Base-by-base conservation (phyloP, 37 sponge, comb jelly and placozoan genomes). In the Bolinopsis microptera region DNA sequence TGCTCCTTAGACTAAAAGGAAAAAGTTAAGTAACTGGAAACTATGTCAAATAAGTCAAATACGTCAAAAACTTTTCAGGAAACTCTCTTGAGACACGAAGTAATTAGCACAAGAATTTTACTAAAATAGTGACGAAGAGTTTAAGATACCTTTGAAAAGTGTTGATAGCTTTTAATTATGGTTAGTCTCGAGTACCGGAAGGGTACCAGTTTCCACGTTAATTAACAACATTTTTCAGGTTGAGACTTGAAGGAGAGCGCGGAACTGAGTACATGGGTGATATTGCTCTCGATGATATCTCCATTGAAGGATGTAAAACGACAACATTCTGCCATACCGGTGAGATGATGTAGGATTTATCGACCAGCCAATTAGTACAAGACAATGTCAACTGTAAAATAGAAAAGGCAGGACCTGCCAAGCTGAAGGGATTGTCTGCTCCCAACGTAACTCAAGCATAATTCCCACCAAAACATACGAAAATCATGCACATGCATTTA, bases 311-410 rank as follows among this genome's bases (percentile, higher is more conserved):
- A 8, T 86, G 90, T 39, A 41, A 38, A n/a, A 86, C 90, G 3
- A 86, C 90, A 28, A 86, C 90, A n/a, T 86, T 41, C 61, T 86
- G 90, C 39, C 90, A 86, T 48, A 86, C 90, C n/a, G 90, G 90
- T 86, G 1, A 41, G 41, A 36, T 28, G 24, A 80, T 34, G 8
- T 24, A 35, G 37, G 3, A 34, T 80, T 34, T 70, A 26, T 70
- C 26, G 61, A 48, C 13, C 61, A 48, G 5, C 13, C 61, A 48
- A 48, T 48, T 48, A 48, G 61, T 18, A 48, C 61, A 48, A 48
- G 13, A 48, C 61, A 48, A 48, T 48, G 61, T 13, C 61, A 48
- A 48, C 61, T 48, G 61, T 48, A 48, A 48, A 48, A 48, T 48
- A 48, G 61, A 48, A 48, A 48, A 48, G 9, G 13, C 5, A 48